Percentiles rank a stretch among this genome's conserved stretches.
Conservation (phyloP, 1,140 invertebrate species). For the Amyelois transitella region DNA sequence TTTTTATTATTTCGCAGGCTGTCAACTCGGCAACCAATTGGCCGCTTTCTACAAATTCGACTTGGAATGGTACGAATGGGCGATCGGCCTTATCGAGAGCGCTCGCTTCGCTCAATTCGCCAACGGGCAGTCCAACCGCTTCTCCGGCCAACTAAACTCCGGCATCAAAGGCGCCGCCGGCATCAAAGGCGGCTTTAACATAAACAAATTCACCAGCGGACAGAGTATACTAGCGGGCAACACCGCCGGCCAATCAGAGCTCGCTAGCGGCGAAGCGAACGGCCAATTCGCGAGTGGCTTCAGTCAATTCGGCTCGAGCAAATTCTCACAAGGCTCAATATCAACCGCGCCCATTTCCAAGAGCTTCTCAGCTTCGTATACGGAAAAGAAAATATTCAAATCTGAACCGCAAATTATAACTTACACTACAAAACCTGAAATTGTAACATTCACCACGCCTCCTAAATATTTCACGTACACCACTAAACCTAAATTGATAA, state of each 20-base stretch:
- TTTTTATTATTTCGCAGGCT: too few relatives aligned
- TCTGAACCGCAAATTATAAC: conserved; percentile 37
- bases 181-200: conserved; percentile 17
- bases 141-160: conserved; percentile 18
- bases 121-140: conserved; percentile 20
- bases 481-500: conserved; percentile 47
- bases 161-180: conserved; percentile 9
- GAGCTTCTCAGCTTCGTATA: conserved; percentile 41
- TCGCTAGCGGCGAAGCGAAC: neutral
- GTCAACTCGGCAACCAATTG: conserved; percentile 61
- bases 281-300: conserved; percentile 17
- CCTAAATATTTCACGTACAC: conserved; percentile 47
- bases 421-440: conserved; percentile 38
- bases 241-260: neutral
- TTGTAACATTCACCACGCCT: conserved; percentile 31
- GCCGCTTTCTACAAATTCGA: conserved; percentile 72
- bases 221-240: neutral
- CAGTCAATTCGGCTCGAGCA: conserved; percentile 24
- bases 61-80: conserved; percentile 69
- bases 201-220: neutral
- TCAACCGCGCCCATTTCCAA: conserved; percentile 42
- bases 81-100: conserved; percentile 56
- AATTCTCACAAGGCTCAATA: conserved; percentile 11
- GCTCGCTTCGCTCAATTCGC: conserved; percentile 44
- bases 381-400: conserved; percentile 57